These are phyloP conservation scores for Agelastica alni DNA, from an alignment of 2,888 invertebrate genomes.

Conservation along the genomic window DNA sequence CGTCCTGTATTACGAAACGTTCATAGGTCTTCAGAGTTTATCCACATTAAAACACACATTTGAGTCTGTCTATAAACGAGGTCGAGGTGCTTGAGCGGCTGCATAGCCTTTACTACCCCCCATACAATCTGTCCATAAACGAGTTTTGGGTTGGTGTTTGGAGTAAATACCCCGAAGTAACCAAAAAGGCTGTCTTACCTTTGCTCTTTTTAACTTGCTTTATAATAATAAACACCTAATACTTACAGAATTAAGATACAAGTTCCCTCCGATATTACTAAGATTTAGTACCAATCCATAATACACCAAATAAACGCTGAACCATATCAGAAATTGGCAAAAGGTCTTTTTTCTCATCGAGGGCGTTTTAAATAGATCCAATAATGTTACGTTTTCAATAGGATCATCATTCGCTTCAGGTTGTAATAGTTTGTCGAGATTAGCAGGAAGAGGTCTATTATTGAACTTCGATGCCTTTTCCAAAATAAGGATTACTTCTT, in stretches of 20 bases:
- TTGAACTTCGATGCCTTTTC: constrained; percentile 70
- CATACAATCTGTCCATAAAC: no score
- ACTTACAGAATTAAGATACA: constrained; percentile 74
- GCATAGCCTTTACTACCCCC: no score
- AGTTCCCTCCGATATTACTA: constrained; percentile 73
- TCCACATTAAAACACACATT: no score
- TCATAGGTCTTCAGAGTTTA: no score
- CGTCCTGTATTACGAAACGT: no score
- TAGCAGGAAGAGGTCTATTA: constrained; percentile 65
- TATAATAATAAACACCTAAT: no score
- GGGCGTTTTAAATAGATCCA: constrained; percentile 69
- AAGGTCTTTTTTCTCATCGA: constrained; percentile 70
- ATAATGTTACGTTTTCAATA: constrained; percentile 58
- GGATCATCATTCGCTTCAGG: constrained; percentile 58
- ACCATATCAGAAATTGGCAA: constrained; percentile 75
- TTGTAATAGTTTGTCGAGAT: constrained; percentile 69
- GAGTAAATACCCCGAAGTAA: no score
- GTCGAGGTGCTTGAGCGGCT: no score
- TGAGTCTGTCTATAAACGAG: no score
- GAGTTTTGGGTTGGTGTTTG: no score
- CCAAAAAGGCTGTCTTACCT: no score
- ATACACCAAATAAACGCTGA: constrained; percentile 76
- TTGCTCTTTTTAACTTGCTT: no score
- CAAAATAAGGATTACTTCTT: constrained; percentile 69
- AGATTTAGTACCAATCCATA: constrained; percentile 77